Conservation (phyloP, 2,888 invertebrate genomes). For the Phyllotreta striolata region DNA sequence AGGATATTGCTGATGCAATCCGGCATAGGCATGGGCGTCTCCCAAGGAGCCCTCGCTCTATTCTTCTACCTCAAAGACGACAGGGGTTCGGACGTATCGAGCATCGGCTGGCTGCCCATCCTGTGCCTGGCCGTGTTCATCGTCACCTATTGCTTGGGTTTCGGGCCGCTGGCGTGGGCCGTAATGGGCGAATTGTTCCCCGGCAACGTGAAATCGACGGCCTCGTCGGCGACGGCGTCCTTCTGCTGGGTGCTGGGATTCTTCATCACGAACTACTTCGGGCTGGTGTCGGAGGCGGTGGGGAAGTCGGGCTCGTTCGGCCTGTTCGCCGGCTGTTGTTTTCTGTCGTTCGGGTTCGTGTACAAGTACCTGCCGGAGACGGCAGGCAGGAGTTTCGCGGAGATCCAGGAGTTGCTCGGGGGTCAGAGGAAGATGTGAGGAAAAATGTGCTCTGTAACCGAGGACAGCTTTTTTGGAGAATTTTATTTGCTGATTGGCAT, state of each 20-base stretch:
- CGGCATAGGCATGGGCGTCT: conserved; percentile 68
- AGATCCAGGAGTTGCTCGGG: conserved; percentile 79
- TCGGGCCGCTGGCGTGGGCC: conserved; percentile 85
- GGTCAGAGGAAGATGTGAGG: conserved; percentile 31
- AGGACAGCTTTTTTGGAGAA: no score
- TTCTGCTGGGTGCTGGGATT: conserved; percentile 81
- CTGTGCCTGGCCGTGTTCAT: conserved; percentile 76
- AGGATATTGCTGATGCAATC: conserved; percentile 76
- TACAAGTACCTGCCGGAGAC: conserved; percentile 84
- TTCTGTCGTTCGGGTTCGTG: conserved; percentile 74
- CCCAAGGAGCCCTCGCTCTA: conserved; percentile 64
- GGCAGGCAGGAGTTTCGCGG: conserved; percentile 84
- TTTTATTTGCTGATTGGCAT: no score
- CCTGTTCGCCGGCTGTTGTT: conserved; percentile 72
- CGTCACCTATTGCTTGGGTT: conserved; percentile 77
- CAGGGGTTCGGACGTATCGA: conserved; percentile 63
- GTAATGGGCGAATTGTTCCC: conserved; percentile 87
- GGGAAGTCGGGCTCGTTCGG: conserved; percentile 77
- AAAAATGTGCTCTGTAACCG: no score
- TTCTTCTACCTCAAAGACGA: conserved; percentile 65
- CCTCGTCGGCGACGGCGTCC: conserved; percentile 79
- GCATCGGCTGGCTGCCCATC: conserved; percentile 75
- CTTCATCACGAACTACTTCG: conserved; percentile 77
- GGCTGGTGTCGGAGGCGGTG: conserved; percentile 65
- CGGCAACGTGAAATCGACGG: conserved; percentile 79